Percentiles rank a stretch among this genome's conserved stretches.
Evolutionary conservation across 2,113 vertebrate species (phyloP).

Genomic region (Ptilonorhynchus violaceus): DNA sequence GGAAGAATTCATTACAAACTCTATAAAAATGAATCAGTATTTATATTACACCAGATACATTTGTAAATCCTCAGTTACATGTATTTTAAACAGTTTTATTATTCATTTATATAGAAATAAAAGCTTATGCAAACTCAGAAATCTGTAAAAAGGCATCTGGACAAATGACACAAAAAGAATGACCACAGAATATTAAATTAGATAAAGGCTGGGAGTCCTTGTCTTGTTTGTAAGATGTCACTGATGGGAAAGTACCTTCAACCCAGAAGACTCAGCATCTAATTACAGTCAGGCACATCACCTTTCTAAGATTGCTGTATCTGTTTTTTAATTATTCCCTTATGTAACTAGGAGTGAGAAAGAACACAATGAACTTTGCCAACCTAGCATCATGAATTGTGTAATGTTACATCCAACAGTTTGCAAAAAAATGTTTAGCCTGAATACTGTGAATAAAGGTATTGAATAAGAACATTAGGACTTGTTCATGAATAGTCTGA

Average conservation of each 20-base stretch:
- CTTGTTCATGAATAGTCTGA: background rate
- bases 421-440: background rate
- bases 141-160: background rate
- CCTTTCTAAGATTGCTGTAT: background rate
- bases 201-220: background rate
- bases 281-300: background rate
- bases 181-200: background rate
- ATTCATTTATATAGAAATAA: background rate
- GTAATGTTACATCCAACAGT: background rate
- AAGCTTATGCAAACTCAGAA: background rate
- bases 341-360: background rate
- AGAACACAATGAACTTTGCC: background rate
- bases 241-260: background rate
- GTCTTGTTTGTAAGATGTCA: background rate
- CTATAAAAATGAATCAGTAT: background rate
- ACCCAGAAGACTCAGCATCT: background rate
- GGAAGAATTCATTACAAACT: fast-evolving
- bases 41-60: background rate
- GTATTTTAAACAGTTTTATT: background rate
- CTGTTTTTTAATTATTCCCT: background rate
- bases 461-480: background rate
- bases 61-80: background rate
- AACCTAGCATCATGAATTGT: too few relatives aligned
- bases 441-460: background rate
- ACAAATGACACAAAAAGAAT: background rate